phyloP scores from a whole-genome alignment of 64 coral and sea anemone species.

The Actinia equina region DNA sequence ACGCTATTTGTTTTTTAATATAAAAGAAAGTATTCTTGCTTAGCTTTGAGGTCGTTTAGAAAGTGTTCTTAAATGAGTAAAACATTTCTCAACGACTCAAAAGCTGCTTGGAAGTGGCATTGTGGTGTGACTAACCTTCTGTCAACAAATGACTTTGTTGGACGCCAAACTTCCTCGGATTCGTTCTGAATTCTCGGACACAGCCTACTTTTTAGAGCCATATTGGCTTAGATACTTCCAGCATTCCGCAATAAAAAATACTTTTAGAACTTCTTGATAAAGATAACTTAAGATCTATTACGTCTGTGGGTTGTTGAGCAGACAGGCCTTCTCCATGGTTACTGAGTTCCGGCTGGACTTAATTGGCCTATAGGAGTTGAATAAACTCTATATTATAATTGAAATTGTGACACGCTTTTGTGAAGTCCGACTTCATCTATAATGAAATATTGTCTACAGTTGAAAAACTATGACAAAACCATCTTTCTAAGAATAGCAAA shows the following conservation, averaged over 20 bases:
- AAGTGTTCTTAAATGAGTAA: too few relatives aligned
- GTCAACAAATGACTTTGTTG: not conserved
- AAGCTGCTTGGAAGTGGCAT: not conserved
- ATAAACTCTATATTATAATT: constrained; percentile 13
- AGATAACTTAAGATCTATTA: too few relatives aligned
- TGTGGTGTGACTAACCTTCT: not conserved
- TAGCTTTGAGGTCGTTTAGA: too few relatives aligned
- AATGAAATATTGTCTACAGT: not conserved
- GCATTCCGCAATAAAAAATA: not conserved
- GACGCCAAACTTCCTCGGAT: not conserved
- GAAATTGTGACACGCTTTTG: constrained; percentile 11
- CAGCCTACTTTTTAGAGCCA: not conserved
- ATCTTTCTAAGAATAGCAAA: not conserved
- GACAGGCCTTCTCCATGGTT: not conserved
- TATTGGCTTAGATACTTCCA: not conserved
- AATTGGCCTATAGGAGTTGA: constrained; percentile 9
- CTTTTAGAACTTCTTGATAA: not conserved
- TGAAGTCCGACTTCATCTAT: not conserved
- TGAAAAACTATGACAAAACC: not conserved
- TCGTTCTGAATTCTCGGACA: not conserved
- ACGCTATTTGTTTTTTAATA: too few relatives aligned
- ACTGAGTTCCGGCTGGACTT: not conserved
- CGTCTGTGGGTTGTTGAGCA: not conserved
- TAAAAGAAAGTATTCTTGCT: too few relatives aligned
- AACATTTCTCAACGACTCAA: too few relatives aligned